A percentile compares a stretch with the other conserved stretches of the same genome.
phyloP scores from a whole-genome alignment of 2,113 vertebrate genomes.

The Rostratula benghalensis region DNA sequence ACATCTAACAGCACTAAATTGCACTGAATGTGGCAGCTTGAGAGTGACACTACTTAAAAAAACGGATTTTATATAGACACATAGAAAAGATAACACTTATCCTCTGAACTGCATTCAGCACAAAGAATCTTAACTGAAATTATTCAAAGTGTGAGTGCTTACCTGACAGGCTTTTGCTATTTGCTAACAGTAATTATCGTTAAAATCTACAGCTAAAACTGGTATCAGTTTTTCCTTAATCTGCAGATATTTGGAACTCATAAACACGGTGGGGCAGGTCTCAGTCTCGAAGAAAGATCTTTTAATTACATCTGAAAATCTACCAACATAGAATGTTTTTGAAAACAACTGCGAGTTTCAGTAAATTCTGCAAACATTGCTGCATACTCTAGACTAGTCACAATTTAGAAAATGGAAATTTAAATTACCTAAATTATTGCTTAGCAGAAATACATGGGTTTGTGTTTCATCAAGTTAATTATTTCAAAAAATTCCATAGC shows the following conservation, averaged over 20 bases:
- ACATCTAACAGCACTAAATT: slow-evolving; percentile 64
- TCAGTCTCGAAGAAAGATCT: neutral
- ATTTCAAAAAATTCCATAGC: slow-evolving; percentile 23
- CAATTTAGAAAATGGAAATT: neutral
- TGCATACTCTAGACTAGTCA: neutral
- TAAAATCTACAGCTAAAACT: neutral
- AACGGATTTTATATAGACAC: neutral
- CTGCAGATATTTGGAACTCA: neutral
- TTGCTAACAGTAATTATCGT: neutral
- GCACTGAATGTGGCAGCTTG: neutral
- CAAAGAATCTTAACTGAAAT: neutral
- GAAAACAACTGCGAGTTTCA: neutral
- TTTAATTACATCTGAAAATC: neutral
- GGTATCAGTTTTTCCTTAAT: neutral
- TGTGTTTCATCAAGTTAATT: slow-evolving; percentile 25
- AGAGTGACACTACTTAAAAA: slow-evolving; percentile 28
- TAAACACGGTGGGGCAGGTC: neutral
- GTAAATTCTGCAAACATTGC: neutral
- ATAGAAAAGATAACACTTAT: neutral
- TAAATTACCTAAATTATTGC: neutral
- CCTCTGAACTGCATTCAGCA: neutral
- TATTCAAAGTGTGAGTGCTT: neutral
- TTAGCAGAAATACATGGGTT: neutral
- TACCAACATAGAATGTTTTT: neutral
- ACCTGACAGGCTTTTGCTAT: neutral